These are phyloP conservation scores for Panagrolaimus sp. DNA, from an alignment of 1,140 invertebrate species.

Conservation along the genomic window DNA sequence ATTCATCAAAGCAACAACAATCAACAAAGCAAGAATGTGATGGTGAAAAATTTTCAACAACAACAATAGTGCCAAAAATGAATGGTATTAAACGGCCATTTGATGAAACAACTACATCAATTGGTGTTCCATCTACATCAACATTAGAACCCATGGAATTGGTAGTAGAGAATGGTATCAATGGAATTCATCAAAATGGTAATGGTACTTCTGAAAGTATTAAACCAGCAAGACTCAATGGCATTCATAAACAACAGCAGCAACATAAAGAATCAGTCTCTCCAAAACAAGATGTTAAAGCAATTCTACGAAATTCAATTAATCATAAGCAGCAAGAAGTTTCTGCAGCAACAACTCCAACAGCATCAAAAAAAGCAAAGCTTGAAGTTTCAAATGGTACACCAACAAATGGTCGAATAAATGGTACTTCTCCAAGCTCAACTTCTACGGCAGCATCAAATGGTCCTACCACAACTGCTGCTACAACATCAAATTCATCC, in stretches of 20 bases:
- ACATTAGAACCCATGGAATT: not conserved
- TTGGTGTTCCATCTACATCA: not conserved
- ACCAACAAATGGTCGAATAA: not conserved
- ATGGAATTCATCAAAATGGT: not conserved
- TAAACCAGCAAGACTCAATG: not conserved
- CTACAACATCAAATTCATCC: not conserved
- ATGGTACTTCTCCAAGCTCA: not conserved
- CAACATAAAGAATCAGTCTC: not conserved
- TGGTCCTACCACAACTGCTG: not conserved
- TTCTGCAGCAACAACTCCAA: not conserved
- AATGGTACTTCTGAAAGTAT: not conserved
- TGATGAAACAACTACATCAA: not conserved
- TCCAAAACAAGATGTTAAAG: not conserved
- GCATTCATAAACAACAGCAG: not conserved
- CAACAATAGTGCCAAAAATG: not conserved
- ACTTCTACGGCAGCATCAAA: not conserved
- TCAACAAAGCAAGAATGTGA: not conserved
- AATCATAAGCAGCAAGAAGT: slow-evolving; percentile 1
- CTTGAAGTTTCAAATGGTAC: not conserved
- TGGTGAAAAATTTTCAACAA: not conserved
- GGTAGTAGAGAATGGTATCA: not conserved
- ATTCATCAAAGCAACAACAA: not conserved
- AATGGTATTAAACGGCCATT: not conserved
- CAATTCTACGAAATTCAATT: not conserved
- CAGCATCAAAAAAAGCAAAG: not conserved